phyloP scores from a whole-genome alignment of 2,888 invertebrate species.

The Heliconius charithonia region DNA sequence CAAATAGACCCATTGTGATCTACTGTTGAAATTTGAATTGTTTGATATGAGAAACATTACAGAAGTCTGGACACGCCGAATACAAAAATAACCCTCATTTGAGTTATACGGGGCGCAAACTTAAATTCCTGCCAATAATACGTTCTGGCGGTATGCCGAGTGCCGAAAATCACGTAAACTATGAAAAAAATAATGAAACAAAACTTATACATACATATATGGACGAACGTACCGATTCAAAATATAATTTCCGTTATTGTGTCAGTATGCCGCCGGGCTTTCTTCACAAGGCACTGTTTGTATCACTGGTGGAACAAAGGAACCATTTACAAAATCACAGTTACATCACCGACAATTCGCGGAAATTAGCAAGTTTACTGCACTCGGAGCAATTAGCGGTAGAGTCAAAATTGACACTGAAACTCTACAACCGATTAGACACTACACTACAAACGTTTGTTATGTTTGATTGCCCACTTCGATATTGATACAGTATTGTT shows the following conservation, averaged over 20 bases:
- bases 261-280: constrained; percentile 70
- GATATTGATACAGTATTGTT: constrained; percentile 6
- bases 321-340: constrained; percentile 61
- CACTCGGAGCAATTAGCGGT: constrained; percentile 45
- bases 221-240: constrained; percentile 28
- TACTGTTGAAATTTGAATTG: constrained; percentile 11
- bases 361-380: constrained; percentile 60
- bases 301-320: constrained; percentile 65
- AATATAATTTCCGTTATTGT: constrained; percentile 53
- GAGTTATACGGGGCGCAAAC: constrained; percentile 59
- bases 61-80: constrained; percentile 39
- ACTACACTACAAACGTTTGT: constrained; percentile 6
- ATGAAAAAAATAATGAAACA: constrained; percentile 45
- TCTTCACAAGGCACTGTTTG: constrained; percentile 63
- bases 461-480: constrained; percentile 12
- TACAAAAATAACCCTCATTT: constrained; percentile 64
- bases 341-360: constrained; percentile 73
- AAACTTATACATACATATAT: constrained; percentile 55
- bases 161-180: constrained; percentile 34
- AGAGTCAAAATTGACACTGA: constrained; percentile 51
- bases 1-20: not conserved
- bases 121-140: constrained; percentile 74
- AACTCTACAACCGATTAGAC: constrained; percentile 47
- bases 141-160: constrained; percentile 72
- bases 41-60: constrained; percentile 28